Conservation (phyloP, 2,113 vertebrate species). For the Onychostruthus taczanowskii region DNA sequence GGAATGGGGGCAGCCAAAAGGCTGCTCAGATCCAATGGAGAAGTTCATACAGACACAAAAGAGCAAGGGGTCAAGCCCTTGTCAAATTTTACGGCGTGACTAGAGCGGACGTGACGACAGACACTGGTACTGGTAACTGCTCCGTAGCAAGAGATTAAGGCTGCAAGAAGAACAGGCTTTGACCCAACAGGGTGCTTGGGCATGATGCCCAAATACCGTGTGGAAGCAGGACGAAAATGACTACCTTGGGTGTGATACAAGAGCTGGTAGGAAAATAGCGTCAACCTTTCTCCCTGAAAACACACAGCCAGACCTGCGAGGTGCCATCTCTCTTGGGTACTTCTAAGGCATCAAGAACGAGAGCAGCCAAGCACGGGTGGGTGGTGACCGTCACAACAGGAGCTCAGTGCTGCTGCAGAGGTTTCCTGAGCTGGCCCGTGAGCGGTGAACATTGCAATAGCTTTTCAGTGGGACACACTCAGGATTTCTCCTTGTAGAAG, state of each 20-base stretch:
- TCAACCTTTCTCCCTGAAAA: constrained; percentile 37
- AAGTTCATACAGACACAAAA: neutral
- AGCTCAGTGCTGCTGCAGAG: fast-evolving
- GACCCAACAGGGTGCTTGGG: neutral
- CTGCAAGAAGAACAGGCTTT: neutral
- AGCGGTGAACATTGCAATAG: fast-evolving
- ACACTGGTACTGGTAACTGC: constrained; percentile 1
- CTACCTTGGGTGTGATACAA: neutral
- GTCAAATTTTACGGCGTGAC: neutral
- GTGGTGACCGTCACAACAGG: neutral
- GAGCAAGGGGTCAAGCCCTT: neutral
- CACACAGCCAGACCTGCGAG: neutral
- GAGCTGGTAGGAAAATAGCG: constrained; percentile 44
- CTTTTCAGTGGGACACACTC: neutral
- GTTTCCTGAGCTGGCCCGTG: neutral
- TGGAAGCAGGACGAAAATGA: fast-evolving
- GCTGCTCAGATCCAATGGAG: neutral
- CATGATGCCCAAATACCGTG: neutral
- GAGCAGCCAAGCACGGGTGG: neutral
- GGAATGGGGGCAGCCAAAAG: neutral
- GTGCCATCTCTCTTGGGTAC: neutral
- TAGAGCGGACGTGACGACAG: neutral
- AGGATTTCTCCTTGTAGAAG: neutral
- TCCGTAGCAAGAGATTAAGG: constrained; percentile 51
- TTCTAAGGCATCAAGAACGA: constrained; percentile 23